Base-by-base conservation (phyloP, 2,797 vertebrate species). In the Hippopotamyrus pictus region DNA sequence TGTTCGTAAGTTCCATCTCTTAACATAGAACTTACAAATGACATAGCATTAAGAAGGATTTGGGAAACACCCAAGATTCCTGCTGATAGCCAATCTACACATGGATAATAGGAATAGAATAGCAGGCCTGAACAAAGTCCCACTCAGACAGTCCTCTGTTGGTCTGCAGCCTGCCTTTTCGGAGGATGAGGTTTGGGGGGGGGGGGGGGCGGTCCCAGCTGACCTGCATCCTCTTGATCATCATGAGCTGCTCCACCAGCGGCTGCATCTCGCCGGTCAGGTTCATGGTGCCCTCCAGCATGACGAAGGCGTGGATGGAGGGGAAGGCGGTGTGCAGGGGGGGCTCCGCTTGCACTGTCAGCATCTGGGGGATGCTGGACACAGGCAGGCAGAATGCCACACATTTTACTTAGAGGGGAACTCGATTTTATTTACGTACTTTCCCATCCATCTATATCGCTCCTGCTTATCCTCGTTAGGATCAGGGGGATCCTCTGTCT, bases 221-320 rank as follows among this genome's bases (percentile, higher is more conserved):
- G 91, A 99, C 98, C 98, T 99, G 98, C 97, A 99, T 99, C 93
- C 98, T 96, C 94, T 99, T 99, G 90, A 99, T 98, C 97, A 99
- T 98, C 97, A 98, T 98, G 86, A 99, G 95, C 95, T 99, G 98
- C 91, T 99, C 98, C 91, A 99, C 98, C 87, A 99, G 94, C 0
- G 97, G 98, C 93, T 98, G 98, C 0, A 95, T 97, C 93, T 99
- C 98, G 9, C 98, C 98, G 0, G 98, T 99, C 92, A 99, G 95
- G 94, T 99, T 99, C 97, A 98, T 99, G 91, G 98, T 99, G 0
- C 98, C 98, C 91, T 99, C 98, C 76, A 99, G 95, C 96, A 99
- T 97, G 90, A 99, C 96, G 91, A 99, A 97, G 0, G 98, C 98
- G 0, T 99, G 98, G 69, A 99, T 95, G 0, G 98, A 99, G 29